Conservation (phyloP, 2,888 invertebrate genomes). For the Lasioglossum malachurum region DNA sequence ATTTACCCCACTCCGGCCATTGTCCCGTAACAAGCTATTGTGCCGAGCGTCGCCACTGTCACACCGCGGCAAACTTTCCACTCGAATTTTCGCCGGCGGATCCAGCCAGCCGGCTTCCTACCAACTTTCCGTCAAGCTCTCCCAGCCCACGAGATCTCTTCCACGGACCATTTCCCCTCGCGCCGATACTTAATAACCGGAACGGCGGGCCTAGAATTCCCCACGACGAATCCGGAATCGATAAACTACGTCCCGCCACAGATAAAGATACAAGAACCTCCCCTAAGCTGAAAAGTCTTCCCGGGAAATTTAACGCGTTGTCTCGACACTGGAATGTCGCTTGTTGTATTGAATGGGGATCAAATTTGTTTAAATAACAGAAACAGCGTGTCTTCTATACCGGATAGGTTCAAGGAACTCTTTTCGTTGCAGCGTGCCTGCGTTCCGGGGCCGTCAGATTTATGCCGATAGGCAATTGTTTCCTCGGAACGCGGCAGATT, state of each 20-base stretch:
- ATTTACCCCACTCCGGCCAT: conserved; percentile 82
- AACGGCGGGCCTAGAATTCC: conserved; percentile 26
- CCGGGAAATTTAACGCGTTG: conserved; percentile 47
- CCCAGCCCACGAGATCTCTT: background rate
- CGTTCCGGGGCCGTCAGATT: conserved; percentile 64
- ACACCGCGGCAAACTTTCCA: conserved; percentile 77
- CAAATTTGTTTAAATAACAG: background rate
- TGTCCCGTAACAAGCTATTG: conserved; percentile 85
- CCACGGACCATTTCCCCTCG: background rate
- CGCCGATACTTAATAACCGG: conserved; percentile 44
- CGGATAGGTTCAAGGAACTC: background rate
- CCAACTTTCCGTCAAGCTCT: background rate
- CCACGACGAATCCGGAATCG: conserved; percentile 56
- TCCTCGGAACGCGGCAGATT: conserved; percentile 73
- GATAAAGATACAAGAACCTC: conserved; percentile 31
- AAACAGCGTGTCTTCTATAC: background rate
- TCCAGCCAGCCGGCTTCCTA: background rate
- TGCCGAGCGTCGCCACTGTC: conserved; percentile 77
- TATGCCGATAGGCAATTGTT: conserved; percentile 79
- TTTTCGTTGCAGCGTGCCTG: background rate
- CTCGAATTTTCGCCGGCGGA: conserved; percentile 63
- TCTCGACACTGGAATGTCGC: background rate
- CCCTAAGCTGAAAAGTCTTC: conserved; percentile 17
- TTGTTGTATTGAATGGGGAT: background rate
- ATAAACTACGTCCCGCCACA: conserved; percentile 44